Evolutionary conservation across 2,888 invertebrate genomes (phyloP).

Genomic region (Pseudococcus longispinus): DNA sequence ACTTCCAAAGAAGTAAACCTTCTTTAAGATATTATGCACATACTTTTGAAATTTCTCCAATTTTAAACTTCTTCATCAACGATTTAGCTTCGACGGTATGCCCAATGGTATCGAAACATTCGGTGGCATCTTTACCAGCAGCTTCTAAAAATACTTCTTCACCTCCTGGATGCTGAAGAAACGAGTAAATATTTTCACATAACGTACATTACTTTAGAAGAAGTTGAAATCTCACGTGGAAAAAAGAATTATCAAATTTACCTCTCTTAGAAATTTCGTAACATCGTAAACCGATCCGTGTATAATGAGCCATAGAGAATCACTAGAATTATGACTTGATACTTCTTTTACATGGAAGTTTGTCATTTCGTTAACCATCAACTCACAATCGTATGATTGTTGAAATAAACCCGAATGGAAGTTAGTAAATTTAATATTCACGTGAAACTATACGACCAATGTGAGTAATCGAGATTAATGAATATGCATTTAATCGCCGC

Average conservation of each 20-base stretch:
- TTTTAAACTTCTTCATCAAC: constrained; percentile 59
- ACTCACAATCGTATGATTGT: neutral
- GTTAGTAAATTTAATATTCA: neutral
- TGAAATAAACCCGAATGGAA: neutral
- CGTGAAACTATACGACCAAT: neutral
- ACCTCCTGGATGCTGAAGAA: constrained; percentile 60
- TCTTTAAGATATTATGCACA: neutral
- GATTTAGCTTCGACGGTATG: constrained; percentile 60
- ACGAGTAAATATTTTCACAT: no score
- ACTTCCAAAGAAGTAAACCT: neutral
- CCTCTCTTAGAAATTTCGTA: constrained; percentile 78
- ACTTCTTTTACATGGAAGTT: constrained; percentile 67
- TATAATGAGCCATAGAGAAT: constrained; percentile 75
- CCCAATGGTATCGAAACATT: constrained; percentile 60
- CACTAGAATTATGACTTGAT: constrained; percentile 69
- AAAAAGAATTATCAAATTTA: constrained; percentile 62
- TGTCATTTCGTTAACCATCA: neutral
- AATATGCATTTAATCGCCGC: constrained; percentile 9
- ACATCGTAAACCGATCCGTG: constrained; percentile 83
- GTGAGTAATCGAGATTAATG: neutral
- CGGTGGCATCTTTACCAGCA: constrained; percentile 60
- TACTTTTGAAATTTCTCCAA: constrained; percentile 59
- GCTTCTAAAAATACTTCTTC: constrained; percentile 59
- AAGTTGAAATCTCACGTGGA: neutral
- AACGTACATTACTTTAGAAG: no score